These are phyloP conservation scores for Neomicropteryx cornuta DNA, from an alignment of 1,140 invertebrate genomes.

Conservation along the genomic window DNA sequence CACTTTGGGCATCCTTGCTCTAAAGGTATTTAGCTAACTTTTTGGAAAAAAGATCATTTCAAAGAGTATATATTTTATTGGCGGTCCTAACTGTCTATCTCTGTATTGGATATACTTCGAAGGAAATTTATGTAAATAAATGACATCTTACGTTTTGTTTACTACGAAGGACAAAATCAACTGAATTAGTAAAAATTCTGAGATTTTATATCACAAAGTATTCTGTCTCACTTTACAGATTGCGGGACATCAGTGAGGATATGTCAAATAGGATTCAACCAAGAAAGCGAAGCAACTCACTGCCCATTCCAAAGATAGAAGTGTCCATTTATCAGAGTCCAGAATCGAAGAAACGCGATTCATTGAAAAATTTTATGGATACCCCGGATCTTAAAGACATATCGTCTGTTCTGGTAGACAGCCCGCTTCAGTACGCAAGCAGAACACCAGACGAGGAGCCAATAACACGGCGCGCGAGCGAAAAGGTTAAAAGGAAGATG, in stretches of 20 bases:
- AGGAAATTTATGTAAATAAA: no score
- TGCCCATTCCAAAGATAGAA: slow-evolving; percentile 89
- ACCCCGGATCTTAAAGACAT: slow-evolving; percentile 56
- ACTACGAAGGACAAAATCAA: no score
- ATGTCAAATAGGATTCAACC: slow-evolving; percentile 60
- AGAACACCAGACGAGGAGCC: slow-evolving; percentile 41
- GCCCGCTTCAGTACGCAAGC: slow-evolving; percentile 31
- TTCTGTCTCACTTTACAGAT: no score
- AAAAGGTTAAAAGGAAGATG: slow-evolving; percentile 72
- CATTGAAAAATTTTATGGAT: slow-evolving; percentile 64
- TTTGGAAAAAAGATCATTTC: no score
- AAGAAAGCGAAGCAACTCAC: slow-evolving; percentile 76
- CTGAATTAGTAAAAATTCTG: no score
- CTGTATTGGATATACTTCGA: no score
- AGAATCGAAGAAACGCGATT: slow-evolving; percentile 54
- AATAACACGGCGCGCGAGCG: slow-evolving; percentile 56
- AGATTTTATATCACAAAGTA: no score
- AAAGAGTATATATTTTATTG: no score
- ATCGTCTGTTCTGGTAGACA: slow-evolving; percentile 34
- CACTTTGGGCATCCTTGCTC: no score
- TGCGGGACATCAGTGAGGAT: slow-evolving; percentile 73
- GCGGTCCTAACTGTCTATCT: no score
- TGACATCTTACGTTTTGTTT: no score
- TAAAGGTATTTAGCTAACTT: no score
- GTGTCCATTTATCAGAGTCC: slow-evolving; percentile 72